Base-by-base conservation (phyloP, 2,113 vertebrate genomes). In the Lepisosteus osseus region DNA sequence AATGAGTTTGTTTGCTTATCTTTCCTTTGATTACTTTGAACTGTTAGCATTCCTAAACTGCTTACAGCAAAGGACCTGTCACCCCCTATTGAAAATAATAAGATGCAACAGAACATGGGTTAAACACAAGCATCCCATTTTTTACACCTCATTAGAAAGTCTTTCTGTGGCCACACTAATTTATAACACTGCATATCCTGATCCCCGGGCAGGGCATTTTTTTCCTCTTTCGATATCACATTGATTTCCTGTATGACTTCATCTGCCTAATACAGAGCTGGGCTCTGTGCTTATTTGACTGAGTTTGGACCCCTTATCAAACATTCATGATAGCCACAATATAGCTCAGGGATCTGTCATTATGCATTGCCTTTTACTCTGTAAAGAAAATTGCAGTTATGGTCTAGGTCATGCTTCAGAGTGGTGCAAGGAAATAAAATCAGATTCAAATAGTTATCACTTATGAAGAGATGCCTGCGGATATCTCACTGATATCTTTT, bases 181-280 rank as follows among this genome's bases (percentile, higher is more conserved):
- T 87, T 80, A 79, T 86, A 91, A 84, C 80, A 79, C 75, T 47
- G 47, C 71, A 79, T 77, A 83, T 84, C 82, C 88, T 80, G 79
- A 72, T 91, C 83, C 83, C 77, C 86, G 84, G 87, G 84, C 82
- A 79, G 81, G 86, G 86, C 81, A 79, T 85, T 84, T 88, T 91
- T 91, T 88, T 89, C 76, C 85, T 85, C 79, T 89, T 88, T 92
- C 90, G 90, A 90, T 95, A 93, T 85, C 77, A 89, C 86, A 96
- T 94, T 93, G 95, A 96, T 96, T 95, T 95, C 89, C 93, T 93
- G 88, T 92, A 89, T 93, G 93, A 94, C 92, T 93, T 95, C 94
- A 95, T 95, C 94, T 95, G 83, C 89, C 89, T 94, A 92, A 93
- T 93, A 95, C 92, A 89, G 87, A 92, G 82, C 86, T 82, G 90